phyloP scores from a whole-genome alignment of 2,797 vertebrate genomes.

The Notolabrus celidotus region DNA sequence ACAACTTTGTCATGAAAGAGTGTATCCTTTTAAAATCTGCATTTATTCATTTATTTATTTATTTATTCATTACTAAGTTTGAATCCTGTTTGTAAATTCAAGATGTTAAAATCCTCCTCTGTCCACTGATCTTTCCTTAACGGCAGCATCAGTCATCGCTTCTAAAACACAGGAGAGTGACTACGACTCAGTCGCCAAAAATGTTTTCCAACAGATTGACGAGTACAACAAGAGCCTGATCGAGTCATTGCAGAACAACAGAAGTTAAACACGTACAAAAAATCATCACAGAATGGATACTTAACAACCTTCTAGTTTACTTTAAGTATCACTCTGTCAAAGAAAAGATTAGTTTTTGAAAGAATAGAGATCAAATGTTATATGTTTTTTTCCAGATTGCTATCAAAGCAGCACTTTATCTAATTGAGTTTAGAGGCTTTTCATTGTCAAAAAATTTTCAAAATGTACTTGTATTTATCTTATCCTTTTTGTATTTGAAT shows the following conservation, averaged over 20 bases:
- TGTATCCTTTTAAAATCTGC: constrained; percentile 94
- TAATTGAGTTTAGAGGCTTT: background rate
- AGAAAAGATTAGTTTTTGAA: background rate
- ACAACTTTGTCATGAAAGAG: constrained; percentile 99
- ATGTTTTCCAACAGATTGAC: constrained; percentile 87
- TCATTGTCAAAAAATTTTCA: background rate
- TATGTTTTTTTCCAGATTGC: background rate
- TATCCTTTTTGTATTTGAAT: constrained; percentile 2
- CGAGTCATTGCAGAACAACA: constrained; percentile 88
- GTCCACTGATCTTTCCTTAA: constrained; percentile 77
- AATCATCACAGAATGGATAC: background rate
- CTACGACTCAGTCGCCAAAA: constrained; percentile 88
- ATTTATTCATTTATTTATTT: too few species aligned
- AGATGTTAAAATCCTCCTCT: too few species aligned
- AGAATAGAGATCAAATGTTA: background rate
- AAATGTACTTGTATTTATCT: background rate
- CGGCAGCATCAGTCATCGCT: constrained; percentile 89
- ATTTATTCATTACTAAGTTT: background rate
- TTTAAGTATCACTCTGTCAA: background rate
- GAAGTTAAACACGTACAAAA: constrained; percentile 76
- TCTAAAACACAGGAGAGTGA: constrained; percentile 95
- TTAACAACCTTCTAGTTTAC: background rate
- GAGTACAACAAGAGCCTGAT: constrained; percentile 93
- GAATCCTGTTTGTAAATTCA: too few species aligned
- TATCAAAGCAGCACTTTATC: background rate